Conservation (phyloP, 37 sponge, comb jelly and placozoan species). For the Spongilla lacustris region DNA sequence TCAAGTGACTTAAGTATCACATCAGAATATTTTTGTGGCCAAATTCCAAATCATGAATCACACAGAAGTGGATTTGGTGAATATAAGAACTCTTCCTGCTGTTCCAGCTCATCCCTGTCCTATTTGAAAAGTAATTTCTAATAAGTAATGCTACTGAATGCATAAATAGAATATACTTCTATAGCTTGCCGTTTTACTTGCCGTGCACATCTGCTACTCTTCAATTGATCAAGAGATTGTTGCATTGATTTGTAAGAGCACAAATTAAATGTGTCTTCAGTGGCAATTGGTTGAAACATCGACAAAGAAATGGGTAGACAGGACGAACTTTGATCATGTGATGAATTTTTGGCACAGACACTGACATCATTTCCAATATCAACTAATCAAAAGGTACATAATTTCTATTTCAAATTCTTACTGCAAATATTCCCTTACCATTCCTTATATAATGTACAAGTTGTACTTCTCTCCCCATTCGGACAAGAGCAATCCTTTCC, state of each 20-base stretch:
- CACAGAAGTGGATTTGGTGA: not conserved
- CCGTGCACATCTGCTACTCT: not conserved
- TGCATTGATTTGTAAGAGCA: not conserved
- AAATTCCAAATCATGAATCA: not conserved
- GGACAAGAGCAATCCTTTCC: slow-evolving; percentile 43
- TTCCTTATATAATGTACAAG: not conserved
- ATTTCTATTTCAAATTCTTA: not conserved
- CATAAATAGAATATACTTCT: not conserved
- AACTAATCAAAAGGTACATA: not conserved
- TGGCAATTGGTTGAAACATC: not conserved
- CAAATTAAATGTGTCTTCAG: not conserved
- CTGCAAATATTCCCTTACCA: not conserved
- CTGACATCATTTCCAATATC: not conserved
- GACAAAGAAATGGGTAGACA: not conserved
- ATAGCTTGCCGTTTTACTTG: not conserved
- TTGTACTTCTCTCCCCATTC: slow-evolving; percentile 26
- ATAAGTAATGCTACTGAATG: not conserved
- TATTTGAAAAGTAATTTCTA: not conserved
- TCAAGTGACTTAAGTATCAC: too few relatives aligned
- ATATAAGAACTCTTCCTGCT: not conserved
- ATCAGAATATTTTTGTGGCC: too few relatives aligned
- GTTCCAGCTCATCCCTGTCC: not conserved
- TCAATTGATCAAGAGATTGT: not conserved
- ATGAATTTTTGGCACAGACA: not conserved
- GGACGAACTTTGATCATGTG: not conserved